phyloP scores from a whole-genome alignment of 2,797 vertebrate species.

The Erpetoichthys calabaricus region DNA sequence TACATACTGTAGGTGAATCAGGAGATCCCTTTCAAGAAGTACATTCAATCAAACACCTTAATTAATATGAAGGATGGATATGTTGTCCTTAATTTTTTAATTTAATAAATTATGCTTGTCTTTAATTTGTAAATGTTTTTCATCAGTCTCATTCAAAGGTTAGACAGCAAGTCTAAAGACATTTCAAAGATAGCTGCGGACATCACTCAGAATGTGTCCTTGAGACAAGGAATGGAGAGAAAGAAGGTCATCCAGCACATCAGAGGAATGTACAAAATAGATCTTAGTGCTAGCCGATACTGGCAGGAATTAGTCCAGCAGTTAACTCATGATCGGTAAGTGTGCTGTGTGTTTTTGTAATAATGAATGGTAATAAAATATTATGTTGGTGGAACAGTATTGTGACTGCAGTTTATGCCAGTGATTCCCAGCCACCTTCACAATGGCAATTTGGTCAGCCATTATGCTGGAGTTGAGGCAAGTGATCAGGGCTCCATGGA shows the following conservation, averaged over 20 bases:
- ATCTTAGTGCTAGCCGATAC: constrained; percentile 83
- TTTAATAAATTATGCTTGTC: no score
- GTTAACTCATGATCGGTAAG: constrained; percentile 85
- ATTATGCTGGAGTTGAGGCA: no score
- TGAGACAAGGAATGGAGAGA: constrained; percentile 88
- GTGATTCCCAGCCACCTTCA: no score
- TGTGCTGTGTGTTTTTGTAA: constrained; percentile 1
- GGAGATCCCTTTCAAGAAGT: no score
- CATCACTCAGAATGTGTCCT: constrained; percentile 90
- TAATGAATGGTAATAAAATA: not conserved
- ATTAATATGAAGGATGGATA: no score
- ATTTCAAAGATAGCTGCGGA: constrained; percentile 95
- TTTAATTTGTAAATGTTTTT: not conserved
- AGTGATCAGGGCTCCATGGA: no score
- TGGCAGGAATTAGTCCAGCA: constrained; percentile 96
- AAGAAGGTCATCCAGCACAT: constrained; percentile 97
- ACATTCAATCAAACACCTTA: no score
- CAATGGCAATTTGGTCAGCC: no score
- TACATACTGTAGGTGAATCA: no score
- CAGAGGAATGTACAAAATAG: constrained; percentile 82
- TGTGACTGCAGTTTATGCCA: no score
- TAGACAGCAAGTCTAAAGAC: constrained; percentile 86
- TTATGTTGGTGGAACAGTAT: not conserved
- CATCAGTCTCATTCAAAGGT: constrained; percentile 79
- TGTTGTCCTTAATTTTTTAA: no score